Evolutionary conservation across 2,797 vertebrate genomes (phyloP).

Genomic region (Pangasius larnaudii): DNA sequence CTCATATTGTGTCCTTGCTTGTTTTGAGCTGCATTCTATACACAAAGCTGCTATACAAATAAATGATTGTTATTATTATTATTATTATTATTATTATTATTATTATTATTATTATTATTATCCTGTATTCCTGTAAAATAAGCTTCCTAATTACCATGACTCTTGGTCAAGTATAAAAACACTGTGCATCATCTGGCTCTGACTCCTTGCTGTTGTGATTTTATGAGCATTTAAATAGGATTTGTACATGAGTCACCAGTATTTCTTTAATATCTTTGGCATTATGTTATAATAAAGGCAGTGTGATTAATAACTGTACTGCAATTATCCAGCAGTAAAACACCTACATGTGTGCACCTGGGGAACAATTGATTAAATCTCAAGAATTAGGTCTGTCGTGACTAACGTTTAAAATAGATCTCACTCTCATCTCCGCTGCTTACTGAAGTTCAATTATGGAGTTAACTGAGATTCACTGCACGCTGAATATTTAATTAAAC

Average conservation of each 20-base stretch:
- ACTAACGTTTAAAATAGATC: neutral
- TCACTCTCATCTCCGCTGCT: neutral
- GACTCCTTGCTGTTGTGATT: neutral
- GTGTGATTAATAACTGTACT: neutral
- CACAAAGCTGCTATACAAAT: too few species aligned
- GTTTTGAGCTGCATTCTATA: too few species aligned
- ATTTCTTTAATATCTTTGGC: neutral
- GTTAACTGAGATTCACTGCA: neutral
- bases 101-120: neutral
- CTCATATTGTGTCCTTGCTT: too few species aligned
- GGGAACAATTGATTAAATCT: neutral
- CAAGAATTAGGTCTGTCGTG: neutral
- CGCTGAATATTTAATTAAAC: neutral
- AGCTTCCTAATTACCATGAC: neutral
- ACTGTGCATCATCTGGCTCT: neutral
- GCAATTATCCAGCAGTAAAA: constrained; percentile 10
- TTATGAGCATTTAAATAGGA: neutral
- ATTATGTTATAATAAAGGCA: neutral
- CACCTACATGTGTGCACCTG: neutral
- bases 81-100: neutral
- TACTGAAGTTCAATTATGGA: neutral
- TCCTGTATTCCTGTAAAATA: neutral
- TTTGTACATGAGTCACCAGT: constrained; percentile 20
- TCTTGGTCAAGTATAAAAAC: neutral
- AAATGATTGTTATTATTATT: neutral